Evolutionary conservation across 2,113 vertebrate genomes (phyloP).

Genomic region (Amphiprion percula): DNA sequence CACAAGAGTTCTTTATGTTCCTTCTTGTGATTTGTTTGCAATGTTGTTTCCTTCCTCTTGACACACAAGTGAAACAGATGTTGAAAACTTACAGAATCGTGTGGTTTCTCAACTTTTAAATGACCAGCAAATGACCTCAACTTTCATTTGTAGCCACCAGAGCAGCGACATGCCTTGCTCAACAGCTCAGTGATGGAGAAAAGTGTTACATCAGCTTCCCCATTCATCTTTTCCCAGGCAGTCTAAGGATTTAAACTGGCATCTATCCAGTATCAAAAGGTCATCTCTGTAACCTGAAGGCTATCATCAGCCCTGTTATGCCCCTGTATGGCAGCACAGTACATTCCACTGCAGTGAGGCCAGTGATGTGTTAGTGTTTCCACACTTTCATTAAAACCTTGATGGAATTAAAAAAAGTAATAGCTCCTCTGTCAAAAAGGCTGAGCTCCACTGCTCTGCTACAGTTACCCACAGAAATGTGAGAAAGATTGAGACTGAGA

Average conservation of each 20-base stretch:
- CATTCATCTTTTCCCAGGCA: conserved; percentile 27
- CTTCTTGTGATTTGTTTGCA: not conserved
- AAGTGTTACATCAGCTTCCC: not conserved
- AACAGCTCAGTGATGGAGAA: not conserved
- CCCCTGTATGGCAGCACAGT: conserved; percentile 50
- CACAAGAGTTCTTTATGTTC: not conserved
- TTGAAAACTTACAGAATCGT: not conserved
- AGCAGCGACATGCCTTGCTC: conserved; percentile 5
- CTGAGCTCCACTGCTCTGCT: not conserved
- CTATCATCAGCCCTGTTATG: conserved; percentile 36
- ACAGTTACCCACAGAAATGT: not conserved
- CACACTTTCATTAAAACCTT: conserved; percentile 41
- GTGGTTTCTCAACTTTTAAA: conserved; percentile 14
- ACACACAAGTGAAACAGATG: not conserved
- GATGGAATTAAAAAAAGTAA: conserved; percentile 22
- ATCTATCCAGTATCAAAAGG: conserved; percentile 33
- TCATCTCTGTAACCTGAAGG: conserved; percentile 23
- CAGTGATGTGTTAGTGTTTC: conserved; percentile 40
- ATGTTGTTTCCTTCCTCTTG: not conserved
- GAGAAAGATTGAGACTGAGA: not conserved
- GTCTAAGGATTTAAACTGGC: conserved; percentile 27
- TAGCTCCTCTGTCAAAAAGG: conserved; percentile 2
- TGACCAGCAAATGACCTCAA: conserved; percentile 4
- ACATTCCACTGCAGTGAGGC: conserved; percentile 39
- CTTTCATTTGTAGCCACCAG: not conserved